A percentile compares a stretch with the other conserved stretches of the same genome.
Evolutionary conservation across 2,113 vertebrate genomes (phyloP).

Genomic region (Ranitomeya imitator): DNA sequence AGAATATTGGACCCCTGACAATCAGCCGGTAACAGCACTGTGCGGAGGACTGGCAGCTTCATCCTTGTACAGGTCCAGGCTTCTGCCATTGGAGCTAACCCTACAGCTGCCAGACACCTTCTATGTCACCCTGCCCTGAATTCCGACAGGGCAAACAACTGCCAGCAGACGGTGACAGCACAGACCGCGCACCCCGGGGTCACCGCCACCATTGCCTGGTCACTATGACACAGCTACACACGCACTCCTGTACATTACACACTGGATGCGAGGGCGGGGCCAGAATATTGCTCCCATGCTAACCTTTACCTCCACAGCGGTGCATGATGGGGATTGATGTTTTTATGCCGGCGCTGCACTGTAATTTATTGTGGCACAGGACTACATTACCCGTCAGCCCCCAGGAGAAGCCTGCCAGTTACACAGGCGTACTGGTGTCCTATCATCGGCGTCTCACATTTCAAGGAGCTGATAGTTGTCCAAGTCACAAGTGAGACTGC

Average conservation of each 20-base stretch:
- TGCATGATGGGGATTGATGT: slow-evolving; percentile 56
- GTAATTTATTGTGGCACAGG: too few relatives aligned
- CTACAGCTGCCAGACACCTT: too few relatives aligned
- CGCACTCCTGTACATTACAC: not conserved
- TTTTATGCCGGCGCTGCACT: fast-evolving
- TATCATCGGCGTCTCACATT: slow-evolving; percentile 6
- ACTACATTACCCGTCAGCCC: slow-evolving; percentile 62
- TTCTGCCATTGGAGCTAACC: too few relatives aligned
- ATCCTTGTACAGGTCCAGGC: too few relatives aligned
- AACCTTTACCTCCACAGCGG: slow-evolving; percentile 41
- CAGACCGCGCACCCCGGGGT: not conserved
- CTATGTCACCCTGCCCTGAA: too few relatives aligned
- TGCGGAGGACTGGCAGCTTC: too few relatives aligned
- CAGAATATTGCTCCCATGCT: not conserved
- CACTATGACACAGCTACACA: slow-evolving; percentile 36
- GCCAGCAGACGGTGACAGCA: too few relatives aligned
- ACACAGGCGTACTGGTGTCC: slow-evolving; percentile 16
- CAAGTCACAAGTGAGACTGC: slow-evolving; percentile 50
- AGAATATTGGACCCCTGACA: too few relatives aligned
- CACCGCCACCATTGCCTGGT: not conserved
- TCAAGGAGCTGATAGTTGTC: slow-evolving; percentile 33
- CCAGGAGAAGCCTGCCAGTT: not conserved
- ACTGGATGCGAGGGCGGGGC: not conserved
- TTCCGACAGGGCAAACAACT: too few relatives aligned
- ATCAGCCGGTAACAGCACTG: too few relatives aligned